Percentiles rank a stretch among this genome's conserved stretches.
Conservation (phyloP, 2,888 invertebrate species). For the Conchocele bisecta region DNA sequence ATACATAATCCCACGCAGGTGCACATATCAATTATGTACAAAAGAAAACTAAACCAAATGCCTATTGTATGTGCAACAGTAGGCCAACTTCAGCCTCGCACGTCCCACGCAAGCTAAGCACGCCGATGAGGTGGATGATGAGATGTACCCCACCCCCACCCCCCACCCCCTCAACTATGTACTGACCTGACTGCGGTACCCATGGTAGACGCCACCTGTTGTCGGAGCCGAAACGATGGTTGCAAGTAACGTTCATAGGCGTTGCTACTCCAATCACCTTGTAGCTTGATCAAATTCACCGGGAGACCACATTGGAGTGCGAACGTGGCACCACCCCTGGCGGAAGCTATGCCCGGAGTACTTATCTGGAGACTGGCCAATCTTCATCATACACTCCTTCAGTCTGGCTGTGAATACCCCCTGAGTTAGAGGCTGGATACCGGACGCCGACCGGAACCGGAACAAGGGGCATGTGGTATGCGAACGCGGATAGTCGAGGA, state of each 20-base stretch:
- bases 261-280: slow-evolving; percentile 23
- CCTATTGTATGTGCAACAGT: no score
- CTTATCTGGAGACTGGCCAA: background rate
- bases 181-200: no score
- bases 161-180: no score
- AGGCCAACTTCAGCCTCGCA: no score
- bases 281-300: slow-evolving; percentile 17
- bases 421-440: background rate
- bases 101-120: no score
- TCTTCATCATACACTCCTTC: background rate
- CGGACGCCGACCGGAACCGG: background rate
- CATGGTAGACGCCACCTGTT: background rate
- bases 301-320: slow-evolving; percentile 32
- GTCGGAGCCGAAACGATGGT: background rate
- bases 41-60: no score
- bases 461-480: background rate
- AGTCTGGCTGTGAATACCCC: background rate
- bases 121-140: no score
- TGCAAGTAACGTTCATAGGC: slow-evolving; percentile 22
- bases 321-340: slow-evolving; percentile 24
- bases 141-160: no score
- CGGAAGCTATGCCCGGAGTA: slow-evolving; percentile 28
- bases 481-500: background rate
- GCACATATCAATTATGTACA: no score
- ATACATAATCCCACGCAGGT: no score